These are phyloP conservation scores for Lasioglossum albipes DNA, from an alignment of 1,140 invertebrate genomes.

Conservation along the genomic window DNA sequence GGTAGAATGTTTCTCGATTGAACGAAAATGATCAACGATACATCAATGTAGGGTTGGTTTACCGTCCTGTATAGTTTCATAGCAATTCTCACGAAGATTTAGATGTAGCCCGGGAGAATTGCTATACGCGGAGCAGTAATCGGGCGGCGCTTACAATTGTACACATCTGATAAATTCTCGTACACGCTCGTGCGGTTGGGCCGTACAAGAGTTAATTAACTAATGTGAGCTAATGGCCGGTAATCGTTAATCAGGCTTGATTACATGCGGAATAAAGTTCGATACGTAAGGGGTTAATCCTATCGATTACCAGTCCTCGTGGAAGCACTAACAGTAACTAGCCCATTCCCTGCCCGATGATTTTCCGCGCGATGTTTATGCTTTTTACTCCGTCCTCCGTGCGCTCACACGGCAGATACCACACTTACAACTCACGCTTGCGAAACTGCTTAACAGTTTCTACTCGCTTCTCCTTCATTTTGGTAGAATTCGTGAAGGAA, in stretches of 20 bases:
- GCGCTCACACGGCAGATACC: not conserved
- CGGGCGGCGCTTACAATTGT: constrained; percentile 40
- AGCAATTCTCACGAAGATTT: constrained; percentile 39
- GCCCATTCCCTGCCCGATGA: constrained; percentile 11
- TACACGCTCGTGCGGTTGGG: constrained; percentile 21
- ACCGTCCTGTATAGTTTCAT: constrained; percentile 26
- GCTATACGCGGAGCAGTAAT: constrained; percentile 45
- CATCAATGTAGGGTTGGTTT: constrained; percentile 33
- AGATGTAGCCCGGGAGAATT: constrained; percentile 25
- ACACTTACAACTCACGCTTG: not conserved
- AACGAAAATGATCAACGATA: constrained; percentile 12
- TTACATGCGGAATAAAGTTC: constrained; percentile 49
- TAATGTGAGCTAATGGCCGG: constrained; percentile 59
- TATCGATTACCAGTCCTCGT: constrained; percentile 31
- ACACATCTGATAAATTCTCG: constrained; percentile 52
- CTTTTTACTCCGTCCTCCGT: not conserved
- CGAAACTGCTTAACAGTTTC: no score
- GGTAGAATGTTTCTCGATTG: not conserved
- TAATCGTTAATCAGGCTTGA: constrained; percentile 60
- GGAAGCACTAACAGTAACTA: constrained; percentile 28
- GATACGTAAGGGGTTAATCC: constrained; percentile 42
- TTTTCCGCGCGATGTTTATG: not conserved
- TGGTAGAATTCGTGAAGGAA: no score
- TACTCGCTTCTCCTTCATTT: not conserved
- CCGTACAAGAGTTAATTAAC: constrained; percentile 56